Evolutionary conservation across 1,140 invertebrate genomes (phyloP), one percentile per base, ranked within the genome.

Genomic region (Cotesia glomerata): DNA sequence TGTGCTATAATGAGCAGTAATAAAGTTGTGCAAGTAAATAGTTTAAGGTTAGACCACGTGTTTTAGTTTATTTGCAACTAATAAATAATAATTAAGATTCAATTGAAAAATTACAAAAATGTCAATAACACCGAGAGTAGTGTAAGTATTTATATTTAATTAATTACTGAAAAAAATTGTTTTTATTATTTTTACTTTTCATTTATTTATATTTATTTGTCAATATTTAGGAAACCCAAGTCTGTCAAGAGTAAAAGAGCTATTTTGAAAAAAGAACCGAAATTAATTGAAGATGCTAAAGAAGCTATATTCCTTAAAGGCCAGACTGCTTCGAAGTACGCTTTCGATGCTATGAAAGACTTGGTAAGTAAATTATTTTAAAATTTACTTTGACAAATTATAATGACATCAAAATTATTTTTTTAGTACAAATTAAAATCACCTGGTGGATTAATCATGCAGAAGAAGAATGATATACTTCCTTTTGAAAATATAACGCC

Each of bases 271-370:
- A 90, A 92, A 78, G 96, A 95, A 80, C 94, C 97, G 0, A 95
- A 98, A 87, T 82, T 98, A 4, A 90, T 95, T 75, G 97, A 99
- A 90, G 93, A 95, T 82, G 88, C 91, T 1, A 98, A 98, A 81
- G 91, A 91, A 81, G 90, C 94, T 54, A 84, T 98, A 66, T 95
- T 97, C 81, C 86, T 98, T 16, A 92, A 94, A 88, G 97, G 96
- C 52, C 90, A 92, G 0, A 96, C 95, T 79, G 93, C 94, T 2
- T 96, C 93, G 45, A 91, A 94, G 62, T 88, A 89, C 65, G 90
- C 94, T 0, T 90, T 91, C 56, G 89, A 92, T 73, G 90, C 93
- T 64, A 85, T 98, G 78, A 97, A 97, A 88, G 95, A 99, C 89
- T 84, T 99, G 79, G 92, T 93, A 89, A 89, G 87, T 86, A 36